Evolutionary conservation across 2,113 vertebrate genomes (phyloP), one percentile per base, ranked within the genome.

Genomic region (Macrotus californicus): DNA sequence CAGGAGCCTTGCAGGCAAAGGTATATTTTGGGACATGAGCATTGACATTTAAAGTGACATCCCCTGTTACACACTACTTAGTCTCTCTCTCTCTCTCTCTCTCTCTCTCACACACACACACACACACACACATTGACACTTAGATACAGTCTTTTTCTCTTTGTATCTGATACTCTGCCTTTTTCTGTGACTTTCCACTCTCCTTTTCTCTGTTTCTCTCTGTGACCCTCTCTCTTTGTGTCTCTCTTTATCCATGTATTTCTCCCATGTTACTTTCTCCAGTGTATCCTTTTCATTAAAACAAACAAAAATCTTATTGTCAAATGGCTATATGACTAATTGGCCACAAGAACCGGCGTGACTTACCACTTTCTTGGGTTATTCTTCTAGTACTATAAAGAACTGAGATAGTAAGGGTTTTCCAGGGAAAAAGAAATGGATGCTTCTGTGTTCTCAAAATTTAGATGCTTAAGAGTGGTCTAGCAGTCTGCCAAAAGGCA

Each of bases 1-100:
- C 76, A 73, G 94, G n/a, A 79, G 52, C 59, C 91, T 92, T 39
- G 21, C n/a, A 96, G 86, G 72, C 82, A 93, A 87, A 96, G 75
- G 70, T 52, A 0, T 87, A 84, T 93, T 96, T 94, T 70, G 89
- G 93, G 77, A 93, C 21, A 64, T 52, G 54, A 91, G 34, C 9
- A 14, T 21, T 79, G 72, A 41, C 73, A 82, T 89, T 90, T 75
- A 80, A 81, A 88, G 56, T 50, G 48, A 81, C 95, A 77, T 85
- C n/a, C 19, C 39, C 11, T 64, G 22, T 77, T 76, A 61, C 41
- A 91, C 21, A 36, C 83, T 43, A 64, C 19, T 70, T 3, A 66
- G 26, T 64, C 52, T 72, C 15, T 66, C 14, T 34, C 36, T 52
- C n/a, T 67, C 43, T 77, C 59, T 43, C 21, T 12, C 36, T 36